These are phyloP conservation scores for Thrips palmi DNA, from an alignment of 1,140 invertebrate species.

Conservation along the genomic window DNA sequence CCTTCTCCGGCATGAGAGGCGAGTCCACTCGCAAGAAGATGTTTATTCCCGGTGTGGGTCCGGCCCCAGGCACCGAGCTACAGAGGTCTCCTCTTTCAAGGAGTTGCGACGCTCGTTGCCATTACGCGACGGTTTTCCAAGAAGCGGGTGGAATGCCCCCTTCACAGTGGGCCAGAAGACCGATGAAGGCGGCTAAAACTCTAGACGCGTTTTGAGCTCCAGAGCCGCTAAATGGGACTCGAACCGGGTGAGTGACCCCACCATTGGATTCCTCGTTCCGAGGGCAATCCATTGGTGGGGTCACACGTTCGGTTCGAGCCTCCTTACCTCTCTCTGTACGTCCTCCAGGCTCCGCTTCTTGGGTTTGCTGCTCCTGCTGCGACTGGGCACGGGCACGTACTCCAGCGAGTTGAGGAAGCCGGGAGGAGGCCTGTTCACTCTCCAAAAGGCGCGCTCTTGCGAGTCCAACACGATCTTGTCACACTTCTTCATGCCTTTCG, in stretches of 20 bases:
- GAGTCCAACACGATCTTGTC: constrained; percentile 91
- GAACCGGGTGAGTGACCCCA: constrained; percentile 14
- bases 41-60: no score
- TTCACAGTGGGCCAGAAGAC: no score
- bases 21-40: no score
- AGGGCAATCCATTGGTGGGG: neutral
- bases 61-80: no score
- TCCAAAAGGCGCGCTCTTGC: constrained; percentile 93
- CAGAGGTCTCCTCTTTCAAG: no score
- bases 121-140: no score
- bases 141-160: no score
- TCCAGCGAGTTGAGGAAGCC: constrained; percentile 67
- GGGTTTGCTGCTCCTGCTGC: constrained; percentile 37
- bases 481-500: constrained; percentile 84
- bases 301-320: neutral
- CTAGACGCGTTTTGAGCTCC: no score
- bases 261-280: neutral
- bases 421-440: constrained; percentile 80
- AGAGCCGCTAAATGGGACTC: constrained; percentile 16
- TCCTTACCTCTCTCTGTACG: constrained; percentile 51
- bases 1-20: no score
- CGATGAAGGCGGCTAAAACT: no score
- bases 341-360: constrained; percentile 56
- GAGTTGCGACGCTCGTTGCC: no score
- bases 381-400: constrained; percentile 59